phyloP scores from a whole-genome alignment of 2,888 invertebrate species.

The Calameuta filiformis region DNA sequence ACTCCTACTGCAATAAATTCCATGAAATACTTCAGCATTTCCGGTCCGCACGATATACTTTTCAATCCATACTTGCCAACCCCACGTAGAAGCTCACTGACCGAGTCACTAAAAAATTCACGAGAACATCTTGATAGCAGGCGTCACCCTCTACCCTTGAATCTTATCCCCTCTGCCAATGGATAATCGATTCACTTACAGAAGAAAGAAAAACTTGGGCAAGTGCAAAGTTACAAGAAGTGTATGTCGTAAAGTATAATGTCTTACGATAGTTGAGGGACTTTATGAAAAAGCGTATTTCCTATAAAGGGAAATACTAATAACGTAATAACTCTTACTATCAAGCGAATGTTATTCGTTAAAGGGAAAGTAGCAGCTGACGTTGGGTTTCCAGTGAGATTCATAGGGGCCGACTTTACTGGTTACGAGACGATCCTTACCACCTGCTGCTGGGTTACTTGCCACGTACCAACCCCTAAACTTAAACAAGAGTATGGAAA shows the following conservation, averaged over 20 bases:
- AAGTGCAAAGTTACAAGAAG: not conserved
- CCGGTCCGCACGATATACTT: not conserved
- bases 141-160: not conserved
- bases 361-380: constrained; percentile 15
- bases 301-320: not conserved
- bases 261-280: not conserved
- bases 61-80: not conserved
- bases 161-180: not conserved
- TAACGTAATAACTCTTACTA: not conserved
- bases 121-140: not conserved
- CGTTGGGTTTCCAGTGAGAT: constrained; percentile 1
- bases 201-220: not conserved
- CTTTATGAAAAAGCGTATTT: not conserved
- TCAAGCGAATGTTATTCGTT: not conserved
- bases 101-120: not conserved
- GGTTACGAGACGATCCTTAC: constrained; percentile 14
- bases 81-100: not conserved
- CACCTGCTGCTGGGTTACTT: constrained; percentile 3
- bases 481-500: not conserved
- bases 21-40: not conserved
- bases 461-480: not conserved
- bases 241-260: not conserved
- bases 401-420: not conserved
- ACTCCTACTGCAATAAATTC: not conserved
- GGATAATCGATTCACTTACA: not conserved